A percentile compares a stretch with the other conserved stretches of the same genome.
Conservation (phyloP, 1,140 invertebrate species). For the Nasonia vitripennis region DNA sequence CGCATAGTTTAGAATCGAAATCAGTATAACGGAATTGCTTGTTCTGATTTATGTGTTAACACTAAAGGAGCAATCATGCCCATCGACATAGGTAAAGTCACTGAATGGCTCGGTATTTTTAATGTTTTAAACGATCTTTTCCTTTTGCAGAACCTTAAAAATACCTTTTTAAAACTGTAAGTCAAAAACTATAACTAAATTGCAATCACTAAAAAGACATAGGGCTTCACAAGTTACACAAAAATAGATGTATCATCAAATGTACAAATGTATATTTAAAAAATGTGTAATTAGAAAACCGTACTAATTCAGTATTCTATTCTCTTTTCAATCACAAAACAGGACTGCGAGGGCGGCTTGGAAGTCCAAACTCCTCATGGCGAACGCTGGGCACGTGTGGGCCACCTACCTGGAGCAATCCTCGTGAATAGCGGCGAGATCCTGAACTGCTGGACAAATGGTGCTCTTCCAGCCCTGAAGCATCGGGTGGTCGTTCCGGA, state of each 20-base stretch:
- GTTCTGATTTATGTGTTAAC: too few relatives aligned
- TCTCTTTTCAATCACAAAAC: background rate
- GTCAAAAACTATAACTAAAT: slow-evolving; percentile 8
- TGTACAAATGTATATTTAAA: background rate
- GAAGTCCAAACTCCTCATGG: slow-evolving; percentile 80
- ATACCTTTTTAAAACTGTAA: slow-evolving; percentile 41
- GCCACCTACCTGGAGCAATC: slow-evolving; percentile 86
- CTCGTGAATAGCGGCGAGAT: slow-evolving; percentile 87
- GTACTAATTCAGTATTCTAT: background rate
- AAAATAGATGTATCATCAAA: too few relatives aligned
- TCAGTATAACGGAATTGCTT: too few relatives aligned
- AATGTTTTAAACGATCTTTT: slow-evolving; percentile 22
- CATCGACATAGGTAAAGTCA: background rate
- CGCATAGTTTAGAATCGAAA: too few relatives aligned
- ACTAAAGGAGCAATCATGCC: too few relatives aligned
- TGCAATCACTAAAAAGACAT: background rate
- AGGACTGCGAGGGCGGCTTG: slow-evolving; percentile 80
- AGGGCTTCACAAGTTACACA: background rate
- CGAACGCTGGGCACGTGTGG: slow-evolving; percentile 84
- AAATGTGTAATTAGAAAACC: background rate
- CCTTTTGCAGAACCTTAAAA: slow-evolving; percentile 44
- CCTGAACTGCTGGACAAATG: slow-evolving; percentile 84
- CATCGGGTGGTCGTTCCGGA: slow-evolving; percentile 85
- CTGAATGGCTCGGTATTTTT: background rate
- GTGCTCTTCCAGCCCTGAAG: slow-evolving; percentile 81